Evolutionary conservation across 2,797 vertebrate genomes (phyloP).

Genomic region (Dryobates pubescens): DNA sequence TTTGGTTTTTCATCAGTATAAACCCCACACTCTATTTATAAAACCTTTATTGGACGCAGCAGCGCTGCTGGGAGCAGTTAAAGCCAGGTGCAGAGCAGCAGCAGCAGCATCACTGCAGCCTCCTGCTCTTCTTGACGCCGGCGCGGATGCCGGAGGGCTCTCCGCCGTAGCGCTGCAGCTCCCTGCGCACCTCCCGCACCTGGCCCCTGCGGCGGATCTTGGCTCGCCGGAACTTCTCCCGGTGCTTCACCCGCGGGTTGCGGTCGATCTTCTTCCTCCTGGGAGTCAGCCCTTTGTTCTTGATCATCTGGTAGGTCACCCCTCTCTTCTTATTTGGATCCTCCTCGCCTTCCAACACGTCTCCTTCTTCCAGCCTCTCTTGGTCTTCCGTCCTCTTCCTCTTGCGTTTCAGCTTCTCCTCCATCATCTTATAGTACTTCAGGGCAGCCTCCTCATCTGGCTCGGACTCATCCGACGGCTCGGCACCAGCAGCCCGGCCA

Average conservation of each 20-base stretch:
- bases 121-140: conserved; percentile 93
- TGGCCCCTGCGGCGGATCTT: conserved; percentile 95
- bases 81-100: background rate
- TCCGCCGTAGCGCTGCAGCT: conserved; percentile 87
- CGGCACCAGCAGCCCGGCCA: background rate
- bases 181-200: conserved; percentile 88
- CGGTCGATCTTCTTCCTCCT: conserved; percentile 95
- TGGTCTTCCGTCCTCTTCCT: conserved; percentile 77
- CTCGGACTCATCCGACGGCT: conserved; percentile 66
- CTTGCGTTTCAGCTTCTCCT: conserved; percentile 84
- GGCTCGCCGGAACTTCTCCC: conserved; percentile 93
- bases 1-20: background rate
- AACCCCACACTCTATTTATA: accelerated
- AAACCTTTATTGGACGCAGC: conserved; percentile 58
- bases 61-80: background rate
- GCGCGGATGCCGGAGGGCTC: conserved; percentile 94
- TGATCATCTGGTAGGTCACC: conserved; percentile 97
- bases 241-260: conserved; percentile 95
- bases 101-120: conserved; percentile 82
- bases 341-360: conserved; percentile 40
- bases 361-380: conserved; percentile 29
- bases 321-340: conserved; percentile 86
- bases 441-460: conserved; percentile 86
- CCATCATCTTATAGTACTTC: conserved; percentile 82
- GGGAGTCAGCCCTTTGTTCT: conserved; percentile 96